Evolutionary conservation across 2,797 vertebrate genomes (phyloP), one percentile per base, ranked within the genome.

Genomic region (Mergus octosetaceus): DNA sequence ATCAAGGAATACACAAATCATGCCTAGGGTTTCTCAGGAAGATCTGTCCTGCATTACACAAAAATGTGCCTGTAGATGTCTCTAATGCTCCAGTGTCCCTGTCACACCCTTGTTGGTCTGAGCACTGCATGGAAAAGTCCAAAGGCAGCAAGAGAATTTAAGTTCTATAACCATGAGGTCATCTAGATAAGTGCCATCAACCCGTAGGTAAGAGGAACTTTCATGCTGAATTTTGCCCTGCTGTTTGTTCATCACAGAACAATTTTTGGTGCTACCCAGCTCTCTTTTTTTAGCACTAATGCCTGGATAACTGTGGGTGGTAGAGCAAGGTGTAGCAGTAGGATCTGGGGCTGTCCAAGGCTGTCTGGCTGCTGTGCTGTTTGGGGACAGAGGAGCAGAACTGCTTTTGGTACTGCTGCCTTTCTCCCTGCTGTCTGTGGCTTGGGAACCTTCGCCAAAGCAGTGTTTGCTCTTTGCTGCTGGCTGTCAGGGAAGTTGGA

Each of bases 81-180:
- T 27, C 32, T 32, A 14, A 49, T 0, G 41, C 51, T 43, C 34
- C 45, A 5, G n/a, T 7, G 17, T 51, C 68, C 24, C 53, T 15
- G 14, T 53, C 27, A 1, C 14, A 5, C n/a, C 30, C 75, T 8
- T 25, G 16, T 13, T 17, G 61, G 18, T 45, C 60, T 1, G 1
- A 43, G 53, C 15, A 4, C 32, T 53, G 12, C 15, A 1, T 2
- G 54, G 14, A n/a, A n/a, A n/a, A 9, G 8, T 54, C 76, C 54
- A 60, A 38, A 43, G 38, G 61, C 38, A 38, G 38, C n/a, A 9
- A 45, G 54, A 66, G 38, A 28, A 4, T 10, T 28, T 2, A 6
- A 43, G 10, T 18, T 60, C n/a, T 19, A 8, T 27, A 15, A 24
- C 34, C 21, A 1, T 2, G 36, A 54, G 17, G 32, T 47, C 13